Evolutionary conservation across 2,888 invertebrate genomes (phyloP).

Genomic region (Drosophila tripunctata): DNA sequence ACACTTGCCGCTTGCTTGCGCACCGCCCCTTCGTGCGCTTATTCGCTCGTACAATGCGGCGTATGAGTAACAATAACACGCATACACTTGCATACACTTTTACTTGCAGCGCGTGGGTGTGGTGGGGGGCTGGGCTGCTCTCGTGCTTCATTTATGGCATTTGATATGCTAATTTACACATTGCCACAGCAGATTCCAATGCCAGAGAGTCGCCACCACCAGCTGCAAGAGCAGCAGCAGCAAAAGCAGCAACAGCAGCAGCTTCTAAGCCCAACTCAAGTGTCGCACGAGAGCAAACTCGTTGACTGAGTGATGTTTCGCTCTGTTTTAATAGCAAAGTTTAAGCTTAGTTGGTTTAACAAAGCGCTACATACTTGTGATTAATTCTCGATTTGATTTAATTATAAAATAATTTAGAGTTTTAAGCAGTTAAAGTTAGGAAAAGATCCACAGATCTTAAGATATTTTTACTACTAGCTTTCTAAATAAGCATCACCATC

Average conservation of each 20-base stretch:
- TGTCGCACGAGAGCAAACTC: slow-evolving; percentile 47
- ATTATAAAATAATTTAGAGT: no score
- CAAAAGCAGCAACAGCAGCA: slow-evolving; percentile 57
- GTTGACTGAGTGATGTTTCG: slow-evolving; percentile 28
- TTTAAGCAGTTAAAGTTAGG: no score
- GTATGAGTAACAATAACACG: slow-evolving; percentile 73
- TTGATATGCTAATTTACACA: slow-evolving; percentile 80
- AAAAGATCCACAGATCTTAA: no score
- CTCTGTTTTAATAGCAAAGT: slow-evolving; percentile 54
- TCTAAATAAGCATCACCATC: no score
- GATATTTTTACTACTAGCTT: no score
- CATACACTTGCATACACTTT: slow-evolving; percentile 29
- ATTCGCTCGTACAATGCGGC: slow-evolving; percentile 72
- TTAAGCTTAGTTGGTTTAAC: not conserved
- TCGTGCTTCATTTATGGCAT: slow-evolving; percentile 62
- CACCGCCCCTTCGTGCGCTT: slow-evolving; percentile 72
- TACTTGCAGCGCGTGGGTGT: no score
- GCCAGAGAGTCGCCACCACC: slow-evolving; percentile 11
- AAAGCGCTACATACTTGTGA: slow-evolving; percentile 3
- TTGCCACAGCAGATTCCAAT: slow-evolving; percentile 47
- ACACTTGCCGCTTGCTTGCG: slow-evolving; percentile 40
- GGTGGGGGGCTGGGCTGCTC: no score
- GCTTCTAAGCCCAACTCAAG: slow-evolving; percentile 40
- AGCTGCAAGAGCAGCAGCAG: slow-evolving; percentile 44
- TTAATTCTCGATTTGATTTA: no score